Evolutionary conservation across 2,888 invertebrate species (phyloP), one percentile per base, ranked within the genome.

Genomic region (Apoda limacodes): DNA sequence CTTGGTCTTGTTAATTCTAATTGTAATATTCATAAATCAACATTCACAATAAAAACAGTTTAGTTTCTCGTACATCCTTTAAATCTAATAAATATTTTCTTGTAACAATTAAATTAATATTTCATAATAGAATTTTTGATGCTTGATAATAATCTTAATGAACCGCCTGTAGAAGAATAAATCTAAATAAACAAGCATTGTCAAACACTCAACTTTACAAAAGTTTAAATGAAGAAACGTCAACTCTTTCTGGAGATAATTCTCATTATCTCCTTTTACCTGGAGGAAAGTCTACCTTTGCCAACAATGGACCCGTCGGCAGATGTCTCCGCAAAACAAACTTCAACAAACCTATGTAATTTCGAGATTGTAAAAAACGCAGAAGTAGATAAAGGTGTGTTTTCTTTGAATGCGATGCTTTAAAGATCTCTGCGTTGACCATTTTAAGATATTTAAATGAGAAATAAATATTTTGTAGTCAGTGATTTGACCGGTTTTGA

Each of bases 321-420:
- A 78, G 78, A 76, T 78, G 80, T 72, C 75, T 55, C 60, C 54
- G 69, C 74, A 70, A 74, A 75, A 76, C 65, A 76, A 76, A 75
- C 74, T 75, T 67, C 54, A 62, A 64, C 64, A 61, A 50, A 52
- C 60, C 62, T 69, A 66, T 72, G 70, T 68, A 71, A 69, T 63
- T 52, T 50, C 47, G 35, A 45, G 44, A 55, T 52, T 51, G 50
- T 49, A 46, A 40, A n/a, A n/a, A n/a, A n/a, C n/a, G n/a, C n/a
- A n/a, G n/a, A n/a, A n/a, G n/a, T n/a, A n/a, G n/a, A n/a, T n/a
- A n/a, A n/a, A n/a, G n/a, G n/a, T n/a, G n/a, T n/a, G n/a, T n/a
- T n/a, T n/a, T n/a, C n/a, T n/a, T n/a, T n/a, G n/a, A n/a, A n/a
- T n/a, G n/a, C n/a, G n/a, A n/a, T n/a, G n/a, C n/a, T n/a, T n/a